Evolutionary conservation across 2,888 invertebrate genomes (phyloP).

Genomic region (Hyposoter dolosus): DNA sequence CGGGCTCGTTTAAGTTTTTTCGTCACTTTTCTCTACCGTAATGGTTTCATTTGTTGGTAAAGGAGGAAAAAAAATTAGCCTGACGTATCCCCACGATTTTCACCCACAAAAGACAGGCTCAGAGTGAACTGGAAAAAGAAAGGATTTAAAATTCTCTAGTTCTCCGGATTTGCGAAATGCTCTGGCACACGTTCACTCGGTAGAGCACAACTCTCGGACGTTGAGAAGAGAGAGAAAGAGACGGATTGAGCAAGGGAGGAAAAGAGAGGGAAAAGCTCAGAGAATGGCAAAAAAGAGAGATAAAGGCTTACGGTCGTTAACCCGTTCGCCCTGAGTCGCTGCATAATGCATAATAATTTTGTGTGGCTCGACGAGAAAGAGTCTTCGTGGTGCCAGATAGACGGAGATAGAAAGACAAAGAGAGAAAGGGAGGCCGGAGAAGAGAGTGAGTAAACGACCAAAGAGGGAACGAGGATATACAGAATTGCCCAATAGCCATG

Average conservation of each 20-base stretch:
- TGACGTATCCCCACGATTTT: conserved; percentile 1
- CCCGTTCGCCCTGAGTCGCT: conserved; percentile 65
- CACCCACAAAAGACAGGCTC: neutral
- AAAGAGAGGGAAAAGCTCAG: neutral
- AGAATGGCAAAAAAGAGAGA: conserved; percentile 46
- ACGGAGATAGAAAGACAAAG: conserved; percentile 17
- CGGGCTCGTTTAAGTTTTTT: neutral
- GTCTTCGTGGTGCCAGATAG: conserved; percentile 45
- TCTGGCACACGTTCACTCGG: conserved; percentile 57
- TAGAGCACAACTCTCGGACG: conserved; percentile 37
- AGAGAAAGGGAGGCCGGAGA: neutral
- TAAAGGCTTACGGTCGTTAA: conserved; percentile 67
- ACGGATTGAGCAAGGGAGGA: too few relatives aligned
- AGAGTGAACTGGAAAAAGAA: neutral
- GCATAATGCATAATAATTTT: conserved; percentile 70
- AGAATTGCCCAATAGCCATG: conserved; percentile 54
- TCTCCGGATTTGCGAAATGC: conserved; percentile 46
- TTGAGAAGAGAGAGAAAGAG: neutral
- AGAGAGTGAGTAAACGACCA: conserved; percentile 6
- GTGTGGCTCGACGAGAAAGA: conserved; percentile 56
- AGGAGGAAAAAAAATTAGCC: neutral
- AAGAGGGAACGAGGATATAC: conserved; percentile 18
- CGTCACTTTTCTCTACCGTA: neutral
- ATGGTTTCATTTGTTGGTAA: conserved; percentile 17
- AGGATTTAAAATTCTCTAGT: conserved; percentile 47